phyloP scores from a whole-genome alignment of 2,888 invertebrate genomes.

The Augochlorella aurata region DNA sequence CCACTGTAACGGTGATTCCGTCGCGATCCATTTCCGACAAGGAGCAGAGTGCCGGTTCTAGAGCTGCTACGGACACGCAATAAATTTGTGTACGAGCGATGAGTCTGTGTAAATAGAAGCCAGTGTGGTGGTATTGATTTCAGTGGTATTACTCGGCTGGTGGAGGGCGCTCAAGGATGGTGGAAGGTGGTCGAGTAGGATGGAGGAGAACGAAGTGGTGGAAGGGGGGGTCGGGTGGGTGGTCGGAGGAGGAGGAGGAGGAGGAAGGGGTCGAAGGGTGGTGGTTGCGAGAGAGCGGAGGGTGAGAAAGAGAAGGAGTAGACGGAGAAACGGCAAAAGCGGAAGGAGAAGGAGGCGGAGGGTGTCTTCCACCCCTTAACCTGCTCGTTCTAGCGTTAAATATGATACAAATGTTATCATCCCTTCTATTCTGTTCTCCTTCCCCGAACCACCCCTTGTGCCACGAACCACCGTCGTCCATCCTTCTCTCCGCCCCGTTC shows the following conservation, averaged over 20 bases:
- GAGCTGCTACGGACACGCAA: slow-evolving; percentile 70
- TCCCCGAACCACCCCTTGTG: slow-evolving; percentile 46
- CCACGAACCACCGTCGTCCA: slow-evolving; percentile 51
- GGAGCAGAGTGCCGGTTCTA: slow-evolving; percentile 36
- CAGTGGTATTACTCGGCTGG: slow-evolving; percentile 73
- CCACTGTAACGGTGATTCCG: slow-evolving; percentile 43
- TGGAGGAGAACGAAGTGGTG: slow-evolving; percentile 47
- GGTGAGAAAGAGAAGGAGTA: slow-evolving; percentile 25
- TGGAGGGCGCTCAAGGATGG: slow-evolving; percentile 65
- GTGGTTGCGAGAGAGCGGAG: neutral
- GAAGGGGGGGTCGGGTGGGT: slow-evolving; percentile 47
- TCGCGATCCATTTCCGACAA: slow-evolving; percentile 52
- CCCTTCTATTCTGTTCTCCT: slow-evolving; percentile 76
- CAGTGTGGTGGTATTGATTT: slow-evolving; percentile 77
- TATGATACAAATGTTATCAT: slow-evolving; percentile 81
- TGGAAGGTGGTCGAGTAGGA: slow-evolving; percentile 54
- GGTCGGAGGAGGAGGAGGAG: slow-evolving; percentile 51
- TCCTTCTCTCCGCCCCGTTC: slow-evolving; percentile 24
- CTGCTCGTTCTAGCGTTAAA: slow-evolving; percentile 79
- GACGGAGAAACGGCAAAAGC: slow-evolving; percentile 43
- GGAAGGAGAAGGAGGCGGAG: slow-evolving; percentile 57
- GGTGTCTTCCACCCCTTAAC: slow-evolving; percentile 75
- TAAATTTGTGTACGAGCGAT: slow-evolving; percentile 78
- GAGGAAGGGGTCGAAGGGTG: slow-evolving; percentile 25
- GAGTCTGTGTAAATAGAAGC: slow-evolving; percentile 75